phyloP scores from a whole-genome alignment of 2,888 invertebrate species.

The Lasius fuliginosus region DNA sequence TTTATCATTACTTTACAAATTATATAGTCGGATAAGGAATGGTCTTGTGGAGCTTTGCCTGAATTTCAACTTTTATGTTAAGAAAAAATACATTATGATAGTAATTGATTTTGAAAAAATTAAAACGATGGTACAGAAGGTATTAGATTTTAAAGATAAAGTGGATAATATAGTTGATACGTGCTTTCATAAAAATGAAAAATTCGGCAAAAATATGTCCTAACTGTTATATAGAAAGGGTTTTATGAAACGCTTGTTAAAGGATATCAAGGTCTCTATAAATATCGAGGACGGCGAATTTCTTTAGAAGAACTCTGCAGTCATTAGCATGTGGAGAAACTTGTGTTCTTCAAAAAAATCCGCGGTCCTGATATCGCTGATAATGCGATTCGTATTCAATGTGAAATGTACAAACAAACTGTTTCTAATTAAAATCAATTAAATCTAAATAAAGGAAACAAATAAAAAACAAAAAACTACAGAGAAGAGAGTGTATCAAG shows the following conservation, averaged over 20 bases:
- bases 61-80: constrained; percentile 97
- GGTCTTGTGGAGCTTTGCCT: constrained; percentile 94
- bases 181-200: constrained; percentile 97
- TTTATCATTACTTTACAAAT: too few species aligned
- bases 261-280: constrained; percentile 96
- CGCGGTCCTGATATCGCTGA: constrained; percentile 97
- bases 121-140: constrained; percentile 95
- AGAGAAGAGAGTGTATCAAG: constrained; percentile 99
- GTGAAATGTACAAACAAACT: constrained; percentile 92
- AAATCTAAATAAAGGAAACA: constrained; percentile 99
- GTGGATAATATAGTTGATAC: constrained; percentile 96
- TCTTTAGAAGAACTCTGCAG: constrained; percentile 95
- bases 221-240: constrained; percentile 99
- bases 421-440: constrained; percentile 95
- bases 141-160: constrained; percentile 98
- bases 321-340: constrained; percentile 99
- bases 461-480: constrained; percentile 98
- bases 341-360: constrained; percentile 95
- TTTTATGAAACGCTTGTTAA: constrained; percentile 97
- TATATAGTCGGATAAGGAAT: too few species aligned
- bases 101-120: constrained; percentile 99
- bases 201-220: constrained; percentile 99
- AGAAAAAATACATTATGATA: constrained; percentile 91
- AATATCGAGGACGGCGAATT: constrained; percentile 97
- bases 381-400: constrained; percentile 95